Evolutionary conservation across 2,113 vertebrate species (phyloP), one percentile per base, ranked within the genome.

Genomic region (Oreochromis niloticus): DNA sequence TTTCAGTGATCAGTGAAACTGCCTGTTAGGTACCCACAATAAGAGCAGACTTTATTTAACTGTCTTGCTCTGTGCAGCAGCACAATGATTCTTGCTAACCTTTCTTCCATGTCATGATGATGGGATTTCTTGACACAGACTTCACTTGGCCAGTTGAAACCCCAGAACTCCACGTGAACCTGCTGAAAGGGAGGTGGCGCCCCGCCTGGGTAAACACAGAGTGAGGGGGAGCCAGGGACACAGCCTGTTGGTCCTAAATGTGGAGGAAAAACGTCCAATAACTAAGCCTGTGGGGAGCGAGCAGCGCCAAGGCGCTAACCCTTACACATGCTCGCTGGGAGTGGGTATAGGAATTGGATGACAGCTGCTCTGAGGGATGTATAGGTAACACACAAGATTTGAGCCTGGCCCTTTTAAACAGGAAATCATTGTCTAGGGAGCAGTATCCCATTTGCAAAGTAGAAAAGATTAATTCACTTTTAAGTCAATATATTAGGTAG

Each of bases 121-220:
- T 89, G 91, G 86, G 91, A 95, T 93, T 85, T 89, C 89, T 93
- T 81, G 85, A 93, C 84, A 50, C 54, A 56, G 82, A 80, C 88
- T 34, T 89, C 84, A 78, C 90, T 86, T 24, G 61, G 86, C 83
- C 88, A 75, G 89, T 83, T 71, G 81, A 93, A 94, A 88, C 88
- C 85, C 73, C 89, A 91, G 87, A 93, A 92, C 93, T 93, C 84
- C 80, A 80, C 24, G 88, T 93, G 93, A 94, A 92, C 93, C 91
- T 93, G 93, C 91, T 91, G 90, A 93, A 94, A 93, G 88, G 83
- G 83, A 81, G 89, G 91, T 94, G 92, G 91, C 85, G 56, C 71
- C 79, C 32, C 3, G 94, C 93, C 91, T 86, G 91, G 90, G 83
- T 93, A 94, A 96, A 95, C 93, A 95, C 59, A 27, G 63, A 34